phyloP scores from a whole-genome alignment of 2,888 invertebrate genomes.

The Holacanthella duospinosa region DNA sequence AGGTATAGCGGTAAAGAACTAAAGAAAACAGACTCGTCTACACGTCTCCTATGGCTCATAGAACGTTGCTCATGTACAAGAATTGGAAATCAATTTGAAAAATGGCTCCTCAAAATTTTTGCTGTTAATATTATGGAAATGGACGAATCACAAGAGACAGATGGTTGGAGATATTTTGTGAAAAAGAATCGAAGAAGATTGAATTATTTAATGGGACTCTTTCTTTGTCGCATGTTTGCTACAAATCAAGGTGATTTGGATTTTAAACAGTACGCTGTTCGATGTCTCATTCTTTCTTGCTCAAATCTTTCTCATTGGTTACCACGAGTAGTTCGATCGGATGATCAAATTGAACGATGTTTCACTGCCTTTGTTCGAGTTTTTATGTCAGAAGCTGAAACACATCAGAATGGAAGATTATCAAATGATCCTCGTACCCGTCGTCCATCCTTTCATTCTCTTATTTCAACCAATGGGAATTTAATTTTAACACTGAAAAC shows the following conservation, averaged over 20 bases:
- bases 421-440: slow-evolving; percentile 9
- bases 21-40: slow-evolving; percentile 24
- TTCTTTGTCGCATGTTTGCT: slow-evolving; percentile 29
- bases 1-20: slow-evolving; percentile 14
- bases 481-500: slow-evolving; percentile 12
- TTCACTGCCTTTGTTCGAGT: slow-evolving; percentile 35
- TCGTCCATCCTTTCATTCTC: slow-evolving; percentile 25
- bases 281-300: slow-evolving; percentile 21
- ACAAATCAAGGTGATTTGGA: slow-evolving; percentile 26
- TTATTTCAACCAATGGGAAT: slow-evolving; percentile 24
- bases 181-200: slow-evolving; percentile 31
- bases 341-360: slow-evolving; percentile 31
- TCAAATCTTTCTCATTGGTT: slow-evolving; percentile 29
- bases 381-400: slow-evolving; percentile 26
- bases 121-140: slow-evolving; percentile 31
- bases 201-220: slow-evolving; percentile 29
- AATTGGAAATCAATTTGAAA: slow-evolving; percentile 32
- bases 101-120: slow-evolving; percentile 34
- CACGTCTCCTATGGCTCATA: slow-evolving; percentile 30
- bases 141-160: slow-evolving; percentile 26
- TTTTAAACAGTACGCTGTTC: slow-evolving; percentile 27
- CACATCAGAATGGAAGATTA: background rate
- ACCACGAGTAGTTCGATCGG: slow-evolving; percentile 30
- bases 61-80: slow-evolving; percentile 22
- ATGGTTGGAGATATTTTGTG: slow-evolving; percentile 32